phyloP scores from a whole-genome alignment of 2,797 vertebrate species.

The Cyprinodon diabolis region DNA sequence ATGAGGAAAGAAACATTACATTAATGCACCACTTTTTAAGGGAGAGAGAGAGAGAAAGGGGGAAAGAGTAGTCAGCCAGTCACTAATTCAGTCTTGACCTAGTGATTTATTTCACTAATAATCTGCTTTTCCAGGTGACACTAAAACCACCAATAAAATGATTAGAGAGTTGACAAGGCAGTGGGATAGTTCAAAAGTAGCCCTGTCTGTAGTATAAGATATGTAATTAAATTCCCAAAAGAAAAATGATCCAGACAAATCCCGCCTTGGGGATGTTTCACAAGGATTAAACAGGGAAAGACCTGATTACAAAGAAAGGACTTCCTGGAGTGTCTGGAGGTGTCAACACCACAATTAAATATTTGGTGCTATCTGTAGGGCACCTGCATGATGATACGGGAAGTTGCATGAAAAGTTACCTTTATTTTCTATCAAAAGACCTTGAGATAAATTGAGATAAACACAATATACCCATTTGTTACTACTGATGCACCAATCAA shows the following conservation, averaged over 20 bases:
- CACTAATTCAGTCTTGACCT: conserved; percentile 75
- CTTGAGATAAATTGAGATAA: conserved; percentile 3
- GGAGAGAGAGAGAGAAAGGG: conserved; percentile 42
- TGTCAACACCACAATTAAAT: conserved; percentile 50
- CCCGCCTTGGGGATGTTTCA: conserved; percentile 69
- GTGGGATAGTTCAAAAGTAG: conserved; percentile 19
- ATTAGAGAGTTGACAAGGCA: conserved; percentile 16
- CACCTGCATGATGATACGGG: conserved; percentile 10
- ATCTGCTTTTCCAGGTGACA: conserved; percentile 73
- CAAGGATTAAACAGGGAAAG: conserved; percentile 50
- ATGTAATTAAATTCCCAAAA: conserved; percentile 77
- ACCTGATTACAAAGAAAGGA: conserved; percentile 42
- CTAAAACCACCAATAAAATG: conserved; percentile 67
- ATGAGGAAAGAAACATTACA: conserved; percentile 30
- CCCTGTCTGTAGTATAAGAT: conserved; percentile 59
- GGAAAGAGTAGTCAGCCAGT: conserved; percentile 66
- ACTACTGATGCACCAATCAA: background rate
- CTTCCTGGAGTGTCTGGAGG: conserved; percentile 36
- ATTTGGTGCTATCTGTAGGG: conserved; percentile 31
- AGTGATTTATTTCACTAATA: conserved; percentile 77
- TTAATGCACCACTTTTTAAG: conserved; percentile 66
- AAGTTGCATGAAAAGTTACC: conserved; percentile 12
- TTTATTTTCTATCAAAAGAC: conserved; percentile 9
- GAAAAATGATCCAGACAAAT: conserved; percentile 78
- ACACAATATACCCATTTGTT: conserved; percentile 3